A percentile compares a stretch with the other conserved stretches of the same genome.
These are phyloP conservation scores for Phacellophora camtschatica DNA, from an alignment of 30 jellyfish, hydroid and myxozoan species.

Conservation along the genomic window DNA sequence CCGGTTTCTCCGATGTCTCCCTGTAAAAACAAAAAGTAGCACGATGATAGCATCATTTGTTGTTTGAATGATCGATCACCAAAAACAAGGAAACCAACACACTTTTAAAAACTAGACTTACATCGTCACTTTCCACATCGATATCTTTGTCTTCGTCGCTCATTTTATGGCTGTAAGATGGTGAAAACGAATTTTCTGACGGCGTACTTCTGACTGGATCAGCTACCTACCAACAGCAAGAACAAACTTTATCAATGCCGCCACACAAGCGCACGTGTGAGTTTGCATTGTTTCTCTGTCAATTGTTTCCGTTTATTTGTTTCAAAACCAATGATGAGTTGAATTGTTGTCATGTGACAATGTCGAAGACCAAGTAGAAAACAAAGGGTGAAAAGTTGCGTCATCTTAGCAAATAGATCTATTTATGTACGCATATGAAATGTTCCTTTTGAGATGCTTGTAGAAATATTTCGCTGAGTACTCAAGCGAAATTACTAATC, in stretches of 20 bases:
- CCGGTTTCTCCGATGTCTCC: constrained; percentile 78
- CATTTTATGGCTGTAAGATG: constrained; percentile 30
- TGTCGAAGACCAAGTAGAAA: not conserved
- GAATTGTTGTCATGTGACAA: constrained; percentile 4
- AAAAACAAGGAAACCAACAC: not conserved
- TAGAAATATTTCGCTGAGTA: too few relatives aligned
- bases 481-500: too few relatives aligned
- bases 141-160: constrained; percentile 96
- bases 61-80: constrained; percentile 23
- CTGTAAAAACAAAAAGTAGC: constrained; percentile 69
- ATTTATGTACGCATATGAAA: too few relatives aligned
- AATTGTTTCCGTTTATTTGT: constrained; percentile 58
- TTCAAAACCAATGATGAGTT: constrained; percentile 24
- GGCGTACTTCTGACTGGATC: not conserved
- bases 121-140: constrained; percentile 98
- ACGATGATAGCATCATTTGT: constrained; percentile 24
- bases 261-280: constrained; percentile 83
- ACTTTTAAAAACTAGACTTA: constrained; percentile 34
- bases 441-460: too few relatives aligned
- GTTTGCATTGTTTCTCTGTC: constrained; percentile 35
- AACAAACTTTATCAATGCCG: constrained; percentile 64
- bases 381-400: too few relatives aligned
- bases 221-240: constrained; percentile 19
- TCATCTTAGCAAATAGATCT: too few relatives aligned
- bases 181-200: not conserved